phyloP scores from a whole-genome alignment of 2,888 invertebrate genomes.

The Lepidochitona cinerea region DNA sequence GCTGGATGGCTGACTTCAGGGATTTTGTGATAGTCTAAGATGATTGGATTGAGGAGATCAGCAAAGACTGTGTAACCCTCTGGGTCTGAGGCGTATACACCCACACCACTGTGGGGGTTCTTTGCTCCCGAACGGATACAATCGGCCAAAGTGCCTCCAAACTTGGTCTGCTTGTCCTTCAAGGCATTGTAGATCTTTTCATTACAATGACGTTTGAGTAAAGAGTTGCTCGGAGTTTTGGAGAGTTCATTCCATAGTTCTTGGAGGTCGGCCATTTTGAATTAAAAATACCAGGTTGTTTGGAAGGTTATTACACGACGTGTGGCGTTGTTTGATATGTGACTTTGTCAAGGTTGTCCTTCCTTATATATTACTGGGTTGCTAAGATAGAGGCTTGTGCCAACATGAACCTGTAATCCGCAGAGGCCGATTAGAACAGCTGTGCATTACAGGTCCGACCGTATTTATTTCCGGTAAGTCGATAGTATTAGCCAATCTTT shows the following conservation, averaged over 20 bases:
- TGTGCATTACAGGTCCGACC: too few relatives aligned
- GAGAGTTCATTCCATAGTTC: conserved; percentile 41
- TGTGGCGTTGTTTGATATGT: too few relatives aligned
- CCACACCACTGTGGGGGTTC: conserved; percentile 65
- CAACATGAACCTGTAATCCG: background rate
- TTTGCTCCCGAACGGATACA: conserved; percentile 79
- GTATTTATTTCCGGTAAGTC: too few relatives aligned
- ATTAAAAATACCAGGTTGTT: too few relatives aligned
- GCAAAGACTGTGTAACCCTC: conserved; percentile 94
- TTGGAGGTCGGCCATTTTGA: conserved; percentile 7
- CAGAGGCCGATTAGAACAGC: too few relatives aligned
- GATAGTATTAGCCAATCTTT: too few relatives aligned
- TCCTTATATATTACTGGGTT: background rate
- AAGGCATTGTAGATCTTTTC: conserved; percentile 40
- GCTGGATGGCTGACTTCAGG: conserved; percentile 83
- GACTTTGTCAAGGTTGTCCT: background rate
- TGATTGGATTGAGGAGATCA: conserved; percentile 96
- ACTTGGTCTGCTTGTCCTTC: conserved; percentile 46
- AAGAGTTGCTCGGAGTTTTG: conserved; percentile 39
- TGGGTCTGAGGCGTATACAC: conserved; percentile 97
- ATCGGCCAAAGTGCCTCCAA: conserved; percentile 52
- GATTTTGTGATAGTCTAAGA: conserved; percentile 73
- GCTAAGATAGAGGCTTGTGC: background rate
- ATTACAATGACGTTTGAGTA: conserved; percentile 37
- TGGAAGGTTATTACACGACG: too few relatives aligned